These are phyloP conservation scores for Congeria kusceri DNA, from an alignment of 2,888 invertebrate genomes.

Conservation along the genomic window DNA sequence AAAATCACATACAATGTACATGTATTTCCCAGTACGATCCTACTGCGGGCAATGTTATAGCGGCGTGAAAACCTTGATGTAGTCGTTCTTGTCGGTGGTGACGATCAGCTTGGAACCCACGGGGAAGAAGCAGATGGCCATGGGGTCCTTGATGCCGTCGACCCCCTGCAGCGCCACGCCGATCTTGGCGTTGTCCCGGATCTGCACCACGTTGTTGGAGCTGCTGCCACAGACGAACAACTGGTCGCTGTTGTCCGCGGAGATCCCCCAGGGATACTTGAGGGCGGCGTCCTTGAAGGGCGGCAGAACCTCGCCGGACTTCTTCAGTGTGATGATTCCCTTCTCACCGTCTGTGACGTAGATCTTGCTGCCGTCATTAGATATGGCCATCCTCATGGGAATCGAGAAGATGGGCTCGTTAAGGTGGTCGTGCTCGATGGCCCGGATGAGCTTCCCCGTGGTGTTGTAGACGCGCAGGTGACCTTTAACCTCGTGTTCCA, in stretches of 20 bases:
- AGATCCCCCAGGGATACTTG: conserved; percentile 48
- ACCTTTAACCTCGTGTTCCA: conserved; percentile 39
- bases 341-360: conserved; percentile 42
- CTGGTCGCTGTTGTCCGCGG: conserved; percentile 43
- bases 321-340: conserved; percentile 41
- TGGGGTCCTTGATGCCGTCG: conserved; percentile 41
- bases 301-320: conserved; percentile 37
- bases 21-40: too few relatives aligned
- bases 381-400: conserved; percentile 36
- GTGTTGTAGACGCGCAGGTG: conserved; percentile 42
- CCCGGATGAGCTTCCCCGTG: conserved; percentile 40
- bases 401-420: conserved; percentile 35
- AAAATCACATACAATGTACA: too few relatives aligned
- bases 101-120: conserved; percentile 35
- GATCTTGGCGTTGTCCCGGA: conserved; percentile 33
- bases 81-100: conserved; percentile 33
- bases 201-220: conserved; percentile 41
- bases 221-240: conserved; percentile 42
- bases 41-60: conserved; percentile 2
- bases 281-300: conserved; percentile 26
- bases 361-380: conserved; percentile 41
- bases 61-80: conserved; percentile 47
- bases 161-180: conserved; percentile 31
- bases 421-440: conserved; percentile 45
- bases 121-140: conserved; percentile 35